A percentile compares a stretch with the other conserved stretches of the same genome.
phyloP scores from a whole-genome alignment of 1,140 invertebrate species.

The Kradibia gibbosae region DNA sequence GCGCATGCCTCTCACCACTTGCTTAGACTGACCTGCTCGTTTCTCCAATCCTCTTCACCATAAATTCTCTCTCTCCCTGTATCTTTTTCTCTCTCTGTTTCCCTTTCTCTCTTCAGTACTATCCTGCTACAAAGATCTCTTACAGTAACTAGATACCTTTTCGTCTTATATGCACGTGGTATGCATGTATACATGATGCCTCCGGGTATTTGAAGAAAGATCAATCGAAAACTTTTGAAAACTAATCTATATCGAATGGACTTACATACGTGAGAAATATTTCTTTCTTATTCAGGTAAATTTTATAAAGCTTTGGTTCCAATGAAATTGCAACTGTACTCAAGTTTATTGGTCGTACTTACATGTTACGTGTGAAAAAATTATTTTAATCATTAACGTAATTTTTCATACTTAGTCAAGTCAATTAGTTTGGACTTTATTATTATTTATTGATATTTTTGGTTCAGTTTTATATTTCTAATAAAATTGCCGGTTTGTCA shows the following conservation, averaged over 20 bases:
- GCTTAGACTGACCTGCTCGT: background rate
- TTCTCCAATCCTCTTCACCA: background rate
- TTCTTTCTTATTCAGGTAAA: background rate
- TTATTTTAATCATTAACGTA: no score
- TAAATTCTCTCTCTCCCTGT: background rate
- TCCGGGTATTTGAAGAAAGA: conserved; percentile 31
- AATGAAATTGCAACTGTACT: no score
- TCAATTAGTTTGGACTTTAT: no score
- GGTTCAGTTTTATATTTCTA: no score
- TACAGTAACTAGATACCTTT: background rate
- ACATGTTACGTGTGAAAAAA: no score
- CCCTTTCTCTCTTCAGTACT: background rate
- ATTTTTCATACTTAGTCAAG: no score
- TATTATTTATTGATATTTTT: no score
- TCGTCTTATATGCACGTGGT: background rate
- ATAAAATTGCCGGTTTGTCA: no score
- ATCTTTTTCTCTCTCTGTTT: background rate
- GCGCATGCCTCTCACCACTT: conserved; percentile 14
- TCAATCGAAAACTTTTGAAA: conserved; percentile 42
- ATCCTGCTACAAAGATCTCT: background rate
- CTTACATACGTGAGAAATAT: background rate
- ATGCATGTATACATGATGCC: conserved; percentile 12
- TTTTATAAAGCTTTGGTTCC: no score
- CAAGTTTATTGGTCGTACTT: no score
- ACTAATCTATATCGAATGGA: background rate